phyloP scores from a whole-genome alignment of 2,113 vertebrate species.

The Typhlomys cinereus region DNA sequence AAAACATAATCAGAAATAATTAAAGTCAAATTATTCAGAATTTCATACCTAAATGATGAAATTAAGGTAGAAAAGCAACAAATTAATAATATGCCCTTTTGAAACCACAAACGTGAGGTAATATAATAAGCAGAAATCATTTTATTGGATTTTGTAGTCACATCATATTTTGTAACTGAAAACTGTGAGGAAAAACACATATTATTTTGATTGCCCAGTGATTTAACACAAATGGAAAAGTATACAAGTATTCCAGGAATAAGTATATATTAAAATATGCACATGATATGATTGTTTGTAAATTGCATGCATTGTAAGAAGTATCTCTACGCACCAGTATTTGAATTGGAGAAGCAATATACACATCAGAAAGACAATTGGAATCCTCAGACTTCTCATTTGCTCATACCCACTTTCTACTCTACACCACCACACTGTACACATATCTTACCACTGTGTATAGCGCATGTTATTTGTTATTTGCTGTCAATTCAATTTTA shows the following conservation, averaged over 20 bases:
- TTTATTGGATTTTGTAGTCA: background rate
- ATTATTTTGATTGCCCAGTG: background rate
- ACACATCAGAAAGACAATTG: background rate
- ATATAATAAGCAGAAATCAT: background rate
- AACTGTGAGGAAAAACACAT: background rate
- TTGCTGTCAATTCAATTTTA: too few species aligned
- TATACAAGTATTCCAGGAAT: background rate
- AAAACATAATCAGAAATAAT: background rate
- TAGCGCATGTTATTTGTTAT: too few species aligned
- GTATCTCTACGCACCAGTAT: background rate
- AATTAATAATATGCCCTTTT: background rate
- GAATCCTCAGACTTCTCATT: background rate
- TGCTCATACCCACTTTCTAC: background rate
- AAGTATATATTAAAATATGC: rapidly evolving
- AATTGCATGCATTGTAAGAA: too few species aligned
- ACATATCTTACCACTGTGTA: background rate
- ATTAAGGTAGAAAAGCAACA: background rate
- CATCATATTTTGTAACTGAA: background rate
- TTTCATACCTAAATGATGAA: background rate
- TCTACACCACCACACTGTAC: background rate
- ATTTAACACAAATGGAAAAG: background rate
- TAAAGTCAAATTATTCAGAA: background rate
- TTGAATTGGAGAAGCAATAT: background rate
- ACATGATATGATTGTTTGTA: too few species aligned
- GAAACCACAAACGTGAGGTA: background rate